Percentiles rank a stretch among this genome's conserved stretches.
phyloP scores from a whole-genome alignment of 2,797 vertebrate genomes.

The Remorina albescens region DNA sequence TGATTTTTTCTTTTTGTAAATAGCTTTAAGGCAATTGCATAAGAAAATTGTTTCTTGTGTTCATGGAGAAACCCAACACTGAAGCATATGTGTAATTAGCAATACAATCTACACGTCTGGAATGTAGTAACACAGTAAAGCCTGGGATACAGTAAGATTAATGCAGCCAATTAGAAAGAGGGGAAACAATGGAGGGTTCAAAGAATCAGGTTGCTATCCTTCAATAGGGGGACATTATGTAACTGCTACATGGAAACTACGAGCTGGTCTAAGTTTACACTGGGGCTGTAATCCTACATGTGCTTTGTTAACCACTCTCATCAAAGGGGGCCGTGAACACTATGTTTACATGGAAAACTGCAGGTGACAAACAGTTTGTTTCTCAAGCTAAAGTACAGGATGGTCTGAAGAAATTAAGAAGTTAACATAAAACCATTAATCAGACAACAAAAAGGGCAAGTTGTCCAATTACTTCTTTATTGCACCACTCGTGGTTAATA shows the following conservation, averaged over 20 bases:
- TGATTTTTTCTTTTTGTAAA: not conserved
- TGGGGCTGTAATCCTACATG: slow-evolving; percentile 55
- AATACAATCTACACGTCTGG: slow-evolving; percentile 63
- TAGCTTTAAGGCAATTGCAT: slow-evolving; percentile 14
- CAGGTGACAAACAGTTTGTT: slow-evolving; percentile 40
- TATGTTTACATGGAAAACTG: slow-evolving; percentile 48
- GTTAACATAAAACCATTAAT: slow-evolving; percentile 11
- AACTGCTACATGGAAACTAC: slow-evolving; percentile 67
- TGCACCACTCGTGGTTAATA: not conserved
- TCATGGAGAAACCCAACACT: slow-evolving; percentile 54
- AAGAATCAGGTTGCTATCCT: slow-evolving; percentile 72
- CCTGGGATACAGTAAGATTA: slow-evolving; percentile 57
- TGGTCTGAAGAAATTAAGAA: slow-evolving; percentile 13
- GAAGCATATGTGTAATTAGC: slow-evolving; percentile 67
- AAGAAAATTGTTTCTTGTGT: slow-evolving; percentile 28
- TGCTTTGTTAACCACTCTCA: slow-evolving; percentile 55
- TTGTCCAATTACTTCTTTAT: slow-evolving; percentile 7
- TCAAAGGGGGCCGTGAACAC: slow-evolving; percentile 31
- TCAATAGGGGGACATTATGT: slow-evolving; percentile 66
- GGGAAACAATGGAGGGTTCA: slow-evolving; percentile 46
- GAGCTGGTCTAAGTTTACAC: slow-evolving; percentile 73
- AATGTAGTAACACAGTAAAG: slow-evolving; percentile 68
- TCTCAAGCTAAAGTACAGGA: slow-evolving; percentile 10
- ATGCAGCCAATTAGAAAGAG: slow-evolving; percentile 60
- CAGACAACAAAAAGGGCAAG: slow-evolving; percentile 22